Percentiles rank a stretch among this genome's conserved stretches.
Evolutionary conservation across 2,113 vertebrate species (phyloP).

Genomic region (Actinemys pallida): DNA sequence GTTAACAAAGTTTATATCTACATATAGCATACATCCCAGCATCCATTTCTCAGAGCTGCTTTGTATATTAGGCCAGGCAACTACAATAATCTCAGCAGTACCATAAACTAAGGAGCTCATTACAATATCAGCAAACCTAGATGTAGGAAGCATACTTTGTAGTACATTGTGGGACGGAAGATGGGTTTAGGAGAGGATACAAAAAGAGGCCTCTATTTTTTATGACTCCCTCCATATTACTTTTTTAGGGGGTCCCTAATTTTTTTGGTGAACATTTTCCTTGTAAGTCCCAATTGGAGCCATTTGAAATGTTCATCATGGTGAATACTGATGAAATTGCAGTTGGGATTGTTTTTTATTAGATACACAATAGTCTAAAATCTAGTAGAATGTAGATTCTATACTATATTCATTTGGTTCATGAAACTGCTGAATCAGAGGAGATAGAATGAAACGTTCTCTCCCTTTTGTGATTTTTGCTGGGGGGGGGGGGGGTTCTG

Average conservation of each 20-base stretch:
- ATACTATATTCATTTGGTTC: not conserved
- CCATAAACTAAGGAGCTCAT: not conserved
- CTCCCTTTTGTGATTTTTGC: accelerated
- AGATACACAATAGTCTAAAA: not conserved
- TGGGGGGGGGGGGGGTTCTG: no score
- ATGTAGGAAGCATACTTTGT: not conserved
- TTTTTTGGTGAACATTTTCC: not conserved
- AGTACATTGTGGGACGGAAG: not conserved
- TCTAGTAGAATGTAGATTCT: not conserved
- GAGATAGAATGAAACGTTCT: not conserved
- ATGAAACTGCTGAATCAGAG: accelerated
- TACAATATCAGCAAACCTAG: not conserved
- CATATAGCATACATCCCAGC: not conserved
- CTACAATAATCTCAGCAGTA: not conserved
- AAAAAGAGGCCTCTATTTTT: not conserved
- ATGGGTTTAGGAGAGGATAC: not conserved
- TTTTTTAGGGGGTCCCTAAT: not conserved
- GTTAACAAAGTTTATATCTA: not conserved
- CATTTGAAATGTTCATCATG: not conserved
- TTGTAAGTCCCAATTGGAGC: not conserved
- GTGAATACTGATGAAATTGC: not conserved
- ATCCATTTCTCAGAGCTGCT: not conserved
- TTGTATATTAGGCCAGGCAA: not conserved
- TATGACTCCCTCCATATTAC: not conserved
- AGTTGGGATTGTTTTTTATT: not conserved